Conservation (phyloP, 2,113 vertebrate genomes). For the Grammomys dolichurus region DNA sequence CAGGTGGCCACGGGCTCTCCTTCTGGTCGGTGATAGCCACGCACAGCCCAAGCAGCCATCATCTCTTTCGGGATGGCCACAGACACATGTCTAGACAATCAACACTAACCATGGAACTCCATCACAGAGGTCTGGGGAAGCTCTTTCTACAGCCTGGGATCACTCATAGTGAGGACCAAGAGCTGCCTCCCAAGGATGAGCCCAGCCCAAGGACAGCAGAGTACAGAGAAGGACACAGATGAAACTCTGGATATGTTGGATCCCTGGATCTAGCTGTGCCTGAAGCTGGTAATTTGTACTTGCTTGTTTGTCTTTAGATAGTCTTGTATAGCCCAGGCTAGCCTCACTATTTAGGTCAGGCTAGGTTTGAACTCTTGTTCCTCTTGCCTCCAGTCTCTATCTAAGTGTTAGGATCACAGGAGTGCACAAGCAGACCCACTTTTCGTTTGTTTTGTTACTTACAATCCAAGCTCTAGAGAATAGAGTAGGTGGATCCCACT, state of each 20-base stretch:
- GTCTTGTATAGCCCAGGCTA: background rate
- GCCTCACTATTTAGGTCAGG: background rate
- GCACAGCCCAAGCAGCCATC: background rate
- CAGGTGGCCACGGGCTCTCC: background rate
- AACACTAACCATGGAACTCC: background rate
- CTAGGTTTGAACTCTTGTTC: background rate
- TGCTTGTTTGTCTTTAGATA: background rate
- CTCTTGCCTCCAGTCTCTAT: too few relatives aligned
- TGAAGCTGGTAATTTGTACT: background rate
- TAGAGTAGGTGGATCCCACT: accelerated
- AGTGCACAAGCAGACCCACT: background rate
- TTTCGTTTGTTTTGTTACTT: background rate
- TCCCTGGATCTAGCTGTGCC: background rate
- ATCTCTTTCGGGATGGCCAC: background rate
- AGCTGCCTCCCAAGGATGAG: background rate
- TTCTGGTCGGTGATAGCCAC: background rate
- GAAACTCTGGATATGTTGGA: background rate
- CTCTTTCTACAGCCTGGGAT: background rate
- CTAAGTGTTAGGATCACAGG: background rate
- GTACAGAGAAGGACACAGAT: background rate
- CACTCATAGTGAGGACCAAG: accelerated
- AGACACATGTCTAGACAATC: background rate
- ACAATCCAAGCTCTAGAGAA: background rate
- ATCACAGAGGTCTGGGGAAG: background rate
- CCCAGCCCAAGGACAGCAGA: background rate